phyloP scores from a whole-genome alignment of 2,113 vertebrate species.

The Strigops habroptila region DNA sequence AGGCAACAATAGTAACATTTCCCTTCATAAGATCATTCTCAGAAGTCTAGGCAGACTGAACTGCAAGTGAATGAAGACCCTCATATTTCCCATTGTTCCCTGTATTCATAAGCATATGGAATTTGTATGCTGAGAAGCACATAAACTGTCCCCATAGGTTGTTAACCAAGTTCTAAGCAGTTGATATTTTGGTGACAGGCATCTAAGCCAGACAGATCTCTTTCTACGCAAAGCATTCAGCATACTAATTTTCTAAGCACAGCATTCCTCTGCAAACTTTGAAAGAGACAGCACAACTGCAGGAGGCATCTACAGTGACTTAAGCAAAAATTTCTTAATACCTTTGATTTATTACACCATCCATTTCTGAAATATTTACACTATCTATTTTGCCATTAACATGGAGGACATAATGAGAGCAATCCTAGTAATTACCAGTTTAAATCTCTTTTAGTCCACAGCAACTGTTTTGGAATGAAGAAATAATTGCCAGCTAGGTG shows the following conservation, averaged over 20 bases:
- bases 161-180: not conserved
- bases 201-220: not conserved
- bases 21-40: not conserved
- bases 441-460: not conserved
- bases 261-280: not conserved
- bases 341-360: not conserved
- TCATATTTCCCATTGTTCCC: not conserved
- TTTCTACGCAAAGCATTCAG: not conserved
- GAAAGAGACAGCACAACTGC: not conserved
- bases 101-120: not conserved
- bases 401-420: not conserved
- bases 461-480: not conserved
- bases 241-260: not conserved
- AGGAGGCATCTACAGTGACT: not conserved
- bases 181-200: not conserved
- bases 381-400: not conserved
- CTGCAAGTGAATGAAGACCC: not conserved
- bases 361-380: constrained; percentile 30
- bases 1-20: not conserved
- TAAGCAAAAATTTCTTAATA: not conserved
- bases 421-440: not conserved
- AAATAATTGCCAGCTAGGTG: not conserved
- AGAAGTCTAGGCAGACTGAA: not conserved
- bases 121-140: not conserved
- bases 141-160: not conserved